phyloP scores from a whole-genome alignment of 1,140 invertebrate genomes.

The Brachionus rotundiformis region DNA sequence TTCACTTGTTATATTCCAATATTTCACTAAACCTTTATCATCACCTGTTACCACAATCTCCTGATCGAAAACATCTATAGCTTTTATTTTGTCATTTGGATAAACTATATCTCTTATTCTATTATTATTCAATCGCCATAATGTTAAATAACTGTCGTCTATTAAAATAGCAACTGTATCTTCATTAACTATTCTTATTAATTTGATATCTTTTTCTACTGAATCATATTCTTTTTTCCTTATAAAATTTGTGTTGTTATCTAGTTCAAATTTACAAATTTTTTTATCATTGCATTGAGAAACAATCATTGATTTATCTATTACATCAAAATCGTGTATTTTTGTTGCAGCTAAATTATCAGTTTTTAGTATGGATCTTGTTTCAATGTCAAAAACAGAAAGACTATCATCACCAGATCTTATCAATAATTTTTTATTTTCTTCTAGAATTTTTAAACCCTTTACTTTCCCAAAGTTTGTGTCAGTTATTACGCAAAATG shows the following conservation, averaged over 20 bases:
- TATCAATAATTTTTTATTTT: background rate
- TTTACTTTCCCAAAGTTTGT: background rate
- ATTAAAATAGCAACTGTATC: background rate
- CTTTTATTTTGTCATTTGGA: background rate
- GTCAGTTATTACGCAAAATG: no score
- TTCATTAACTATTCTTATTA: background rate
- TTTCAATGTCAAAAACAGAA: background rate
- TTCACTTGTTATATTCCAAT: no score
- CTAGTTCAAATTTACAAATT: background rate
- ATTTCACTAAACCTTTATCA: no score
- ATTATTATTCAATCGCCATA: background rate
- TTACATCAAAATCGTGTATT: background rate
- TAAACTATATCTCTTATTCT: no score
- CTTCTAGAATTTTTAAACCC: background rate
- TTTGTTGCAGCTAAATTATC: background rate
- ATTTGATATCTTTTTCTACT: background rate
- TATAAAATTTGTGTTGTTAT: background rate
- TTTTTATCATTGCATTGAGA: background rate
- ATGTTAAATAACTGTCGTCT: background rate
- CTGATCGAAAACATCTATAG: background rate
- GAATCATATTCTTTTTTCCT: background rate
- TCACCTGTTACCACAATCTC: background rate
- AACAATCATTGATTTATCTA: background rate
- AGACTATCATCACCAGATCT: background rate
- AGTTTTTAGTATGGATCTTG: background rate